Conservation (phyloP, 2,888 invertebrate genomes). For the Lymantria dispar region DNA sequence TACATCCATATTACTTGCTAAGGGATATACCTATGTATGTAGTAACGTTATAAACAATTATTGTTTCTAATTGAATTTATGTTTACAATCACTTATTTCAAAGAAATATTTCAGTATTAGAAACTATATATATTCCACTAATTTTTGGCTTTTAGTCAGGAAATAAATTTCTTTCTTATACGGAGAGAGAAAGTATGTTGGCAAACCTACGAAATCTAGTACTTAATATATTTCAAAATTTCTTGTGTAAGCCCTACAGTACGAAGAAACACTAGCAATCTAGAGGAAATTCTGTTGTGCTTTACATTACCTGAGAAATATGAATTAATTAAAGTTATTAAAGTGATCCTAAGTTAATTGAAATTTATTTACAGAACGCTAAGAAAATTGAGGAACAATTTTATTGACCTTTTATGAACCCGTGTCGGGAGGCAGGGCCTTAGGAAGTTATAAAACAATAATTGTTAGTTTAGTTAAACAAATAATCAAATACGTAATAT, state of each 20-base stretch:
- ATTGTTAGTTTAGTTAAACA: slow-evolving; percentile 25
- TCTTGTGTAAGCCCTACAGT: slow-evolving; percentile 45
- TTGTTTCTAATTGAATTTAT: too few species aligned
- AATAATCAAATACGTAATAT: neutral
- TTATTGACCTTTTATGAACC: slow-evolving; percentile 55
- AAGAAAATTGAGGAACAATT: slow-evolving; percentile 57
- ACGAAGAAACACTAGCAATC: slow-evolving; percentile 41
- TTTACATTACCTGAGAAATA: slow-evolving; percentile 53
- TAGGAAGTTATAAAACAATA: slow-evolving; percentile 44
- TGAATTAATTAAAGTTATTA: slow-evolving; percentile 79
- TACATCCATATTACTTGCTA: too few species aligned
- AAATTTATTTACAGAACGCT: slow-evolving; percentile 67
- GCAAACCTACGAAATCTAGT: too few species aligned
- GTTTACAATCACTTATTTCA: too few species aligned
- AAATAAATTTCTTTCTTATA: too few species aligned
- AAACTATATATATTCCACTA: too few species aligned
- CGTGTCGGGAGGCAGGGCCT: slow-evolving; percentile 37
- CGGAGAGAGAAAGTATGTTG: too few species aligned
- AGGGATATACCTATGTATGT: too few species aligned
- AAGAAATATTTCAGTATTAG: too few species aligned
- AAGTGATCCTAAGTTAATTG: slow-evolving; percentile 65
- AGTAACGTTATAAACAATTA: too few species aligned
- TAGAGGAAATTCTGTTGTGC: slow-evolving; percentile 41
- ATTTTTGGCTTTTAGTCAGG: too few species aligned
- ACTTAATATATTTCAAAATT: too few species aligned